Evolutionary conservation across 2,888 invertebrate species (phyloP).

Genomic region (Nemapogon koenigi): DNA sequence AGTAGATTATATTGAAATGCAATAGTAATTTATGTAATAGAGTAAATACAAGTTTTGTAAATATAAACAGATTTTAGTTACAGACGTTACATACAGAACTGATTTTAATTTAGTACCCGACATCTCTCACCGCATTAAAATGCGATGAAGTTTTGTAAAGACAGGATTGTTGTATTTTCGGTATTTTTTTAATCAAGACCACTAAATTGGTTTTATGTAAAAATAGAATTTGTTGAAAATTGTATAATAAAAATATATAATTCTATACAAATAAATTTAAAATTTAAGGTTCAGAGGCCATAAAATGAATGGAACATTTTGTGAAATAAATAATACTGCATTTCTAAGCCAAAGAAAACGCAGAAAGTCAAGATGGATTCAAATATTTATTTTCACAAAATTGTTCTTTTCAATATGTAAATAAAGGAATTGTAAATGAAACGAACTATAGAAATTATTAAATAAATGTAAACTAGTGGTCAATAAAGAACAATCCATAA

Average conservation of each 20-base stretch:
- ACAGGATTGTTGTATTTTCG: no score
- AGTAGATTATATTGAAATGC: constrained; percentile 56
- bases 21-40: constrained; percentile 65
- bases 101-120: no score
- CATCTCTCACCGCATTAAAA: background rate
- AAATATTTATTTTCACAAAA: constrained; percentile 25
- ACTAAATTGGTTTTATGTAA: constrained; percentile 31
- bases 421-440: constrained; percentile 47
- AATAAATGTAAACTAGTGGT: constrained; percentile 43
- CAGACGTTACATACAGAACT: constrained; percentile 24
- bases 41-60: constrained; percentile 48
- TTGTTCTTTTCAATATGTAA: constrained; percentile 35
- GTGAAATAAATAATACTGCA: no score
- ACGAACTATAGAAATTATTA: constrained; percentile 38
- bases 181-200: no score
- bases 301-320: constrained; percentile 32
- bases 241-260: constrained; percentile 36
- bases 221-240: constrained; percentile 24
- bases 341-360: constrained; percentile 6
- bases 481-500: constrained; percentile 48
- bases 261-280: constrained; percentile 37
- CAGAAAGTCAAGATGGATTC: background rate
- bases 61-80: constrained; percentile 32
- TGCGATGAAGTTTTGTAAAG: no score
- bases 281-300: constrained; percentile 57